Evolutionary conservation across 2,888 invertebrate genomes (phyloP), one percentile per base, ranked within the genome.

Genomic region (Melanostoma mellinum): DNA sequence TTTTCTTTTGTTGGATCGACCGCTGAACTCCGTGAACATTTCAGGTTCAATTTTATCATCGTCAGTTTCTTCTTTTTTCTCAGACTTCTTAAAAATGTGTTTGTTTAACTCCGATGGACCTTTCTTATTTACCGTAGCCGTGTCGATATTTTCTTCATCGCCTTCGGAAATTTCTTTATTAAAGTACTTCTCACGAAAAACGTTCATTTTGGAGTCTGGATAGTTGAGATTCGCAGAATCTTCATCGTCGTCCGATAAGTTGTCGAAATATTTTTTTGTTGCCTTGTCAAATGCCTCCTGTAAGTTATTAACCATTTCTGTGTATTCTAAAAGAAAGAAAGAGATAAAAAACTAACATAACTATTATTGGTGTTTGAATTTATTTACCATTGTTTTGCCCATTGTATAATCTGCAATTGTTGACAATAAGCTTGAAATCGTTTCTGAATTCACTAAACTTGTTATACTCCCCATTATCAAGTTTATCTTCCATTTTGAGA

Each of bases 361-460:
- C 20, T 20, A 20, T 20, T 0, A 20, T 20, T 20, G 20, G 20
- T 1, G 20, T 20, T 20, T 20, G 20, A 20, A 20, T 20, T 20
- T 20, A 87, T 92, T 92, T 90, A 97, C 98, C 98, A 92, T 97
- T 98, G 88, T 97, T 96, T 87, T 96, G 95, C 69, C 98, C 98
- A 92, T 98, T 98, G 90, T 98, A 98, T 67, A 97, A 93, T 65
- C 96, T 93, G 90, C 98, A 98, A 90, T 98, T 98, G 88, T 97
- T 97, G 6, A 98, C 96, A 88, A 98, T 98, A 73, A 97, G 93
- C 88, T 96, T 95, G 91, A 98, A 97, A 91, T 98, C 98, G 6
- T 94, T 94, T 89, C 95, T 95, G 89, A 97, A 97, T 92, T 96
- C 95, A 65, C 94, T 93, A 87, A 96, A 95, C 86, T 94, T 95